Base-by-base conservation (phyloP, 2,797 vertebrate genomes). In the Cirrhinus molitorella region DNA sequence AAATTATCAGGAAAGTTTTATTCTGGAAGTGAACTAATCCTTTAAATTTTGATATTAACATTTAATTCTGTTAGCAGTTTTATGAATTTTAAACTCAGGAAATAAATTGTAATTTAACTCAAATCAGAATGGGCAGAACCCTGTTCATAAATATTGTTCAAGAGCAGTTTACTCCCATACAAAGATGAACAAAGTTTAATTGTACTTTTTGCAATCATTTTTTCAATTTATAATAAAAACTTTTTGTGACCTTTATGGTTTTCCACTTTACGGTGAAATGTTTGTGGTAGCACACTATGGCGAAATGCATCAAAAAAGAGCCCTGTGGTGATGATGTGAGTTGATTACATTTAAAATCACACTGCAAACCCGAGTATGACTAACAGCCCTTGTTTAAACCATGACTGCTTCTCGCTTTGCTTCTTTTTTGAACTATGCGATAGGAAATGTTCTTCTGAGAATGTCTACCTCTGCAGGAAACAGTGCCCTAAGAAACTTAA, bases 351-450 rank as follows among this genome's bases (percentile, higher is more conserved):
- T 51, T 53, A 59, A 79, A 74, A 79, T 79, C 77, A 79, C 37
- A 55, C 82, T 75, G 51, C 25, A 79, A 57, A 65, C 37, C 68
- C 68, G 61, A 67, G 34, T 66, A 53, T 85, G 84, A 85, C 73
- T 83, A 75, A 88, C 68, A 73, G 34, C 79, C 1, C 10, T 34
- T 49, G 59, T 83, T 73, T 65, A 74, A 81, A 88, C 21, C 71
- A 37, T 63, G 63, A 53, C 57, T 28, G 71, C 63, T 59, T 76
- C 79, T 74, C 23, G 49, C 4, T 78, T 79, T 59, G 9, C 21
- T 23, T 43, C 12, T 49, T 53, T 75, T 40, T 83, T 72, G 31
- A 67, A 55, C 34, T 53, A 21, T 70, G 57, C 57, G 40, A 65
- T 57, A 28, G 43, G 28, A 78, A 49, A 78, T 82, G 37, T 79